Conservation (phyloP, 2,888 invertebrate genomes). For the Hemaris fuciformis region DNA sequence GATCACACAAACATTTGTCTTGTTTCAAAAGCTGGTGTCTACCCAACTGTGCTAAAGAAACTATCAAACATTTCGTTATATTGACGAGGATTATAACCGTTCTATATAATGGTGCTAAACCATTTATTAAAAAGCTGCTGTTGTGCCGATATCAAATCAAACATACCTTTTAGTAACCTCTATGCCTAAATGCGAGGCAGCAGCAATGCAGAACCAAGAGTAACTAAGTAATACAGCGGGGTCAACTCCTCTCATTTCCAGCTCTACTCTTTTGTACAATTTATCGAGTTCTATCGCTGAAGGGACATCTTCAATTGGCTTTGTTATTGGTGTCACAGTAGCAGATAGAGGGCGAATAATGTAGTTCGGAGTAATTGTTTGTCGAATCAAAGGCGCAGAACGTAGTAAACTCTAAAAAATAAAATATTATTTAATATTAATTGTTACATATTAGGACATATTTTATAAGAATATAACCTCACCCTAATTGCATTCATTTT, state of each 20-base stretch:
- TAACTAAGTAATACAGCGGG: conserved; percentile 94
- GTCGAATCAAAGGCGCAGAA: conserved; percentile 43
- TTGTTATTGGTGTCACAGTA: conserved; percentile 38
- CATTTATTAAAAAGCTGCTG: too few species aligned
- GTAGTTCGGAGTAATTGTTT: conserved; percentile 34
- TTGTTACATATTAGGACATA: neutral
- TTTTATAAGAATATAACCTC: conserved; percentile 29
- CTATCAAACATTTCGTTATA: too few species aligned
- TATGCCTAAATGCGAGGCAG: conserved; percentile 91
- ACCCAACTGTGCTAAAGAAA: too few species aligned
- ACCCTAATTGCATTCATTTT: conserved; percentile 52
- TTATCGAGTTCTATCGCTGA: conserved; percentile 83
- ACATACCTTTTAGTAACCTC: conserved; percentile 86
- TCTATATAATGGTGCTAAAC: too few species aligned
- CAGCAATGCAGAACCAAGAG: conserved; percentile 89
- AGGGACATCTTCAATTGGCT: conserved; percentile 42
- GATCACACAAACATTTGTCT: too few species aligned
- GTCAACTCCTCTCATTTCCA: conserved; percentile 94
- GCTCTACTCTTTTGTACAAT: conserved; percentile 89
- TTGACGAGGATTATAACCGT: too few species aligned
- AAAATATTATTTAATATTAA: neutral
- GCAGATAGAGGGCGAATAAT: conserved; percentile 45
- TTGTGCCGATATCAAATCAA: too few species aligned
- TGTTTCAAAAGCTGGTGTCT: too few species aligned
- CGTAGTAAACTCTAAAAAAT: conserved; percentile 58